These are phyloP conservation scores for Ectobius pallidus DNA, from an alignment of 2,888 invertebrate genomes.

Conservation along the genomic window DNA sequence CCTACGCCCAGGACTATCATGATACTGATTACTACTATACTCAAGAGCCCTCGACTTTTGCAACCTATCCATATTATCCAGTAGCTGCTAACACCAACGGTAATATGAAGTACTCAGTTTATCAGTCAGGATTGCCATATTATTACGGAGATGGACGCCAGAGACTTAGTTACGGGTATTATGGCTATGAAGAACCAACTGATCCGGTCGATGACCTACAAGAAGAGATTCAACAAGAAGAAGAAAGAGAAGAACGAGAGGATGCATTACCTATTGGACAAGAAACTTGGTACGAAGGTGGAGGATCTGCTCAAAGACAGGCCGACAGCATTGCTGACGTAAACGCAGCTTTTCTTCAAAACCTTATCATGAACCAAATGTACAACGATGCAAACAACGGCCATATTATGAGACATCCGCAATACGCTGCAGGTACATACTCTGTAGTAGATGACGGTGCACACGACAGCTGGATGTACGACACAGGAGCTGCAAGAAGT, in stretches of 20 bases:
- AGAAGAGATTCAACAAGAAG: constrained; percentile 66
- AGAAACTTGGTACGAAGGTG: constrained; percentile 67
- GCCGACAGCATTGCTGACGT: constrained; percentile 53
- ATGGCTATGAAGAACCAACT: constrained; percentile 54
- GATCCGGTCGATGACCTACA: constrained; percentile 62
- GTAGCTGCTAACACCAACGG: constrained; percentile 56
- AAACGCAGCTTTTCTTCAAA: constrained; percentile 70
- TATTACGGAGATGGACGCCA: constrained; percentile 54
- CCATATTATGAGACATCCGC: background rate
- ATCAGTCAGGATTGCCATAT: constrained; percentile 56
- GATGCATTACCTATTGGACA: constrained; percentile 69
- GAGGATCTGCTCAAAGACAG: background rate
- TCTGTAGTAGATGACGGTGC: constrained; percentile 44
- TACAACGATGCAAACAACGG: constrained; percentile 59
- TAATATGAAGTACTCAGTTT: constrained; percentile 57
- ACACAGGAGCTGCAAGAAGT: constrained; percentile 36
- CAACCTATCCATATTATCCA: constrained; percentile 50
- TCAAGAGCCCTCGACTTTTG: constrained; percentile 50
- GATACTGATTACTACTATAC: constrained; percentile 61
- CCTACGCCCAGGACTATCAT: constrained; percentile 60
- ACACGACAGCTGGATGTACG: constrained; percentile 53
- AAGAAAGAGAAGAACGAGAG: constrained; percentile 61
- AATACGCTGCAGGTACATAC: background rate
- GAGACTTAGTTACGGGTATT: constrained; percentile 54
- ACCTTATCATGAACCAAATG: constrained; percentile 70